Evolutionary conservation across 2,888 invertebrate species (phyloP).

Genomic region (Sinhomidia bicolor): DNA sequence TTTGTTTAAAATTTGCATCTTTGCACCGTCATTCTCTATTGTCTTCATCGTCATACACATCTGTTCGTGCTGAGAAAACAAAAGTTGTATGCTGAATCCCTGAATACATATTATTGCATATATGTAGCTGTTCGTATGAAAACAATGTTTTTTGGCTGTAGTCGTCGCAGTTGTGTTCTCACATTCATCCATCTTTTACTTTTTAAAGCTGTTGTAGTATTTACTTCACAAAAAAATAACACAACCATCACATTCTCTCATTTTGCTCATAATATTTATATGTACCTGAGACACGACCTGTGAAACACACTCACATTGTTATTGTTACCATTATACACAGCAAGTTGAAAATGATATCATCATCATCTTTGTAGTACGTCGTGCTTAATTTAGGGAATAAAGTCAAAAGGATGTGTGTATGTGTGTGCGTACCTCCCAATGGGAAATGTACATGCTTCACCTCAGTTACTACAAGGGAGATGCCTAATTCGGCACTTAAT

Average conservation of each 20-base stretch:
- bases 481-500: constrained; percentile 65
- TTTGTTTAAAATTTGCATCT: constrained; percentile 67
- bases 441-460: constrained; percentile 3
- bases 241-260: constrained; percentile 3
- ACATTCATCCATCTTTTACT: not conserved
- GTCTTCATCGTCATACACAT: constrained; percentile 56
- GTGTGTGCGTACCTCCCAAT: constrained; percentile 17
- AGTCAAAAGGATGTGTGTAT: constrained; percentile 29
- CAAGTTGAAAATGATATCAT: constrained; percentile 37
- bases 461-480: not conserved
- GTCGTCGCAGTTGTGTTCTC: not conserved
- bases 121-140: not conserved
- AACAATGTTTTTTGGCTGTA: constrained; percentile 7
- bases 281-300: not conserved
- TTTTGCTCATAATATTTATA: constrained; percentile 34
- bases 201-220: not conserved
- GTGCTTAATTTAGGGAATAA: constrained; percentile 12
- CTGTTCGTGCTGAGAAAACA: constrained; percentile 58
- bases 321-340: not conserved
- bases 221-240: too few species aligned
- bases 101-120: not conserved
- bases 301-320: not conserved
- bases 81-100: constrained; percentile 10
- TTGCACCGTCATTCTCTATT: constrained; percentile 61
- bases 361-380: not conserved